Evolutionary conservation across 92 coral and sea anemone genomes (phyloP), one percentile per base, ranked within the genome.

Genomic region (Zoanthus sociatus): DNA sequence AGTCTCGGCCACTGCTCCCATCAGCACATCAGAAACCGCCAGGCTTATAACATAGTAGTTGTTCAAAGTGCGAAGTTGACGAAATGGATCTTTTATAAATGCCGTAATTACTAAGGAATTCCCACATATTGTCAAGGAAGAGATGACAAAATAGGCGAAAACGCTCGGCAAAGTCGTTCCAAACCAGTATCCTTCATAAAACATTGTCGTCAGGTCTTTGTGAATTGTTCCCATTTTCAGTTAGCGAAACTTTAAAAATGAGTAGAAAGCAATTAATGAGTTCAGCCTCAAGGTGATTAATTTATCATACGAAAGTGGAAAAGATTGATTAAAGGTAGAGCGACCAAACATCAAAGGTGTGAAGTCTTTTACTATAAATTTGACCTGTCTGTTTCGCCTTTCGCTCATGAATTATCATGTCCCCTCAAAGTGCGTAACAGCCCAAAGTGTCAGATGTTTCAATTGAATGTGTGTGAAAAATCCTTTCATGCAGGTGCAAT

Each of bases 151-250:
- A 73, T 94, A 94, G 5, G 92, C 89, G 9, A 88, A 71, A 0
- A 91, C 78, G 33, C 94, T 82, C 1, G 73, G 76, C 0, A 89
- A 78, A 13, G 88, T 89, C 14, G 93, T 88, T 9, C 87, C 61
- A 81, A 94, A 94, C 94, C 94, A 94, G 64, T 94, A 94, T 2
- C 87, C 94, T 30, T 93, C 83, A 82, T 83, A 94, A 47, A 94
- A 94, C 92, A 94, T 93, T 31, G 85, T 81, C 16, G 85, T 64
- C 9, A 75, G 85, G 6, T 67, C 46, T 3, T 44, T 37, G 44
- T 81, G 54, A 8, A 56, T 18, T 5, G 76, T 67, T 16, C 21
- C 85, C 85, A 81, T 81, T 66, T 17, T 66, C 5, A 21, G 26
- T 26, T 26, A 63, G 31, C 7, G 69, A 16, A 60, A 26, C 26